Evolutionary conservation across 2,113 vertebrate genomes (phyloP).

Genomic region (Solea senegalensis): DNA sequence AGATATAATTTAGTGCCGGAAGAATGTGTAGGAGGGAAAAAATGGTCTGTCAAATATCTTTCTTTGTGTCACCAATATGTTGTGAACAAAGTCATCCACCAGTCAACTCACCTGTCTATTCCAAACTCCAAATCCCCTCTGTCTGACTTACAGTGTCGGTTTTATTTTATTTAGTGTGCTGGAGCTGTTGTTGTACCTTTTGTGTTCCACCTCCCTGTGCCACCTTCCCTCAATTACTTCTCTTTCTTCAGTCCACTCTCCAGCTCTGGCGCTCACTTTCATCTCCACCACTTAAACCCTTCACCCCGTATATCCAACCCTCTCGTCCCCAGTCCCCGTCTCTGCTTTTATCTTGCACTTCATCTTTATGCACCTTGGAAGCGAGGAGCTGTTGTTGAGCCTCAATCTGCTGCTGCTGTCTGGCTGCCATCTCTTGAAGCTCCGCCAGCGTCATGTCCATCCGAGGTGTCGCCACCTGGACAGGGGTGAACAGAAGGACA

Average conservation of each 20-base stretch:
- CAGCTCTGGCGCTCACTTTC: slow-evolving; percentile 40
- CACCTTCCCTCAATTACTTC: not conserved
- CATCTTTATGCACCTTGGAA: slow-evolving; percentile 86
- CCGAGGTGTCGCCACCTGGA: slow-evolving; percentile 86
- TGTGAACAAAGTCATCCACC: slow-evolving; percentile 1
- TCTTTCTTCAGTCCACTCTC: slow-evolving; percentile 26
- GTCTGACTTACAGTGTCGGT: not conserved
- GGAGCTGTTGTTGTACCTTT: not conserved
- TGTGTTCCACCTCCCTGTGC: not conserved
- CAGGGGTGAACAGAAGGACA: not conserved
- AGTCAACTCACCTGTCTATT: slow-evolving; percentile 14
- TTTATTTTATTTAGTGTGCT: slow-evolving; percentile 13
- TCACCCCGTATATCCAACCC: slow-evolving; percentile 13
- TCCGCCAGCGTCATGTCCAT: slow-evolving; percentile 97
- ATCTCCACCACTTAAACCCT: slow-evolving; percentile 34
- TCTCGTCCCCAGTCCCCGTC: not conserved
- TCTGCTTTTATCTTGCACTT: slow-evolving; percentile 37
- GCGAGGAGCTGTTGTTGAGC: slow-evolving; percentile 93
- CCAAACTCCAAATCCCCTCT: slow-evolving; percentile 5
- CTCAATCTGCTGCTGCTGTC: slow-evolving; percentile 98
- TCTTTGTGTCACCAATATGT: slow-evolving; percentile 2
- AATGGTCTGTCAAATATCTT: not conserved
- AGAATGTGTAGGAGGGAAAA: not conserved
- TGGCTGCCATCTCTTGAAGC: slow-evolving; percentile 96
- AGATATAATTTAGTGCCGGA: not conserved